Evolutionary conservation across 1,140 invertebrate genomes (phyloP), one percentile per base, ranked within the genome.

Genomic region (Bombus waltoni): DNA sequence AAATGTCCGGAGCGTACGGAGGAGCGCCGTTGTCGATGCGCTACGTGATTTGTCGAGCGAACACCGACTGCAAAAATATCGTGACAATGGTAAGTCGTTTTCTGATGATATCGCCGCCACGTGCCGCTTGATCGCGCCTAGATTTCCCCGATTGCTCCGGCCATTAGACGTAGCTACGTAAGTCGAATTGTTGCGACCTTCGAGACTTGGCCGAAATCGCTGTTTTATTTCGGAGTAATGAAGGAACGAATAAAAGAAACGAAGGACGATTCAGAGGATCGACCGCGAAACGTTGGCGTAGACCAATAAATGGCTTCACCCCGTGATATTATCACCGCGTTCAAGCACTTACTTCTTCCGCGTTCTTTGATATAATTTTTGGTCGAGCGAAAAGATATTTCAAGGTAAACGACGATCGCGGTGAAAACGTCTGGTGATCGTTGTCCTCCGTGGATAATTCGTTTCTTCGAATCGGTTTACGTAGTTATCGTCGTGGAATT

Each of bases 361-460:
- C 87, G 40, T 89, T 88, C 80, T 13, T 15, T 15, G 62, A n/a
- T 8, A 79, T 70, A 53, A 70, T 53, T 79, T 76, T 53, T 44
- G 28, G 44, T 65, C 42, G 62, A 35, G 38, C 15, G 79, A 40
- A 53, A 79, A 83, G 72, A 68, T 59, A 11, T 28, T 11, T 28
- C 28, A 62, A 62, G 28, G 59, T 62, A n/a, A 62, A n/a, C 59
- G 59, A n/a, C 68, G 75, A 86, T 82, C 62, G 42, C 53, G 68
- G 42, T 77, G 72, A 83, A 89, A 87, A 77, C 81, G 35, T 44
- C 71, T 25, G 8, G 42, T 79, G 79, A 86, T 89, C 83, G 68
- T 85, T 87, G 86, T 89, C 88, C 83, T 89, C 87, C 76, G 57
- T 28, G 57, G 35, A 65, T 88, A 88, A 88, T 88, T 76, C 57